These are phyloP conservation scores for Agrenia bidenticulata DNA, from an alignment of 2,888 invertebrate genomes.

Conservation along the genomic window DNA sequence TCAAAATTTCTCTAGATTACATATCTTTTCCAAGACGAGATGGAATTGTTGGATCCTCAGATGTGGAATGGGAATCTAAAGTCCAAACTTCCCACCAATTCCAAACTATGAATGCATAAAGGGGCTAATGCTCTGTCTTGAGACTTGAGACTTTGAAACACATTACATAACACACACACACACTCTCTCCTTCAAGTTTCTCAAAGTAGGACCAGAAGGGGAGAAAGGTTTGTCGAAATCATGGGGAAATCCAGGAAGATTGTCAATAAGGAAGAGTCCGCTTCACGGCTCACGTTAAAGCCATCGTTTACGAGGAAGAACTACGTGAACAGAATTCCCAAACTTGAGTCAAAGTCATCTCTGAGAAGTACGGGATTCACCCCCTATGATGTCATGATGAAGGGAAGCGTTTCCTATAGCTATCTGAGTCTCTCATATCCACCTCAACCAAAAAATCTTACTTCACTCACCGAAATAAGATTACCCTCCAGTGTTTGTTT, in stretches of 20 bases:
- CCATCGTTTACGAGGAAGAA: slow-evolving; percentile 48
- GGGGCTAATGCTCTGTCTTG: no score
- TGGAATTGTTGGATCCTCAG: no score
- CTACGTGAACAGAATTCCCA: slow-evolving; percentile 43
- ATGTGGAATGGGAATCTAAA: no score
- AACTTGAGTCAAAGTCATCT: neutral
- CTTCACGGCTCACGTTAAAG: slow-evolving; percentile 44
- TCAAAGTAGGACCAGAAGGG: neutral
- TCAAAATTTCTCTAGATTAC: no score
- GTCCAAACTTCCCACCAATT: no score
- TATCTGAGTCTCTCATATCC: no score
- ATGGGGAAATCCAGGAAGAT: slow-evolving; percentile 4
- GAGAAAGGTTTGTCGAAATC: neutral
- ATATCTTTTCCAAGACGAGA: no score
- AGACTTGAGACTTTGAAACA: no score
- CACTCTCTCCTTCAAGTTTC: no score
- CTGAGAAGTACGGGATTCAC: neutral
- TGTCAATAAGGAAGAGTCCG: slow-evolving; percentile 10
- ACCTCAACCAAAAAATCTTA: neutral
- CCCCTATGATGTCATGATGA: slow-evolving; percentile 1
- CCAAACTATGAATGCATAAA: no score
- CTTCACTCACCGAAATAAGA: neutral
- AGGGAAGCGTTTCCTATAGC: neutral
- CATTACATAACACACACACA: no score
- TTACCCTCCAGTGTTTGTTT: slow-evolving; percentile 8